Evolutionary conservation across 2,797 vertebrate genomes (phyloP).

Genomic region (Telmatherina bonti): DNA sequence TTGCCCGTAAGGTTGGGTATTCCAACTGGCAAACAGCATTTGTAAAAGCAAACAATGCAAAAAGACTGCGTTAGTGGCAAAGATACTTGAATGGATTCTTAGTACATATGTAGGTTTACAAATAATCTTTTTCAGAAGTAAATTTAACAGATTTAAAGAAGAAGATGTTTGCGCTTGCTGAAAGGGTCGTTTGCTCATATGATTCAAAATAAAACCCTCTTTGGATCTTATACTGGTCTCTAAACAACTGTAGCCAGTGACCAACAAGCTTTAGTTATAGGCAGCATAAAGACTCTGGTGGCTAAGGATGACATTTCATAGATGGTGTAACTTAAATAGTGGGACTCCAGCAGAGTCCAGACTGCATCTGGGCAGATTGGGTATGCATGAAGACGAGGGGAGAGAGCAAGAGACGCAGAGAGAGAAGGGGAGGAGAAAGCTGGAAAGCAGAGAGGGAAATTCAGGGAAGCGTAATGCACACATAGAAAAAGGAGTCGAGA

Average conservation of each 20-base stretch:
- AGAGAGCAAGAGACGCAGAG: conserved; percentile 19
- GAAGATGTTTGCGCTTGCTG: neutral
- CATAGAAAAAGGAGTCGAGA: conserved; percentile 54
- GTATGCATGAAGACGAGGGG: conserved; percentile 52
- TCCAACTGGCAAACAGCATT: neutral
- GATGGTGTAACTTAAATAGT: conserved; percentile 12
- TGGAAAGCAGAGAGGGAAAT: conserved; percentile 62
- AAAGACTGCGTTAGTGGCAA: neutral
- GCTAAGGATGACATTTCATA: conserved; percentile 55
- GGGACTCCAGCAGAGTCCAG: conserved; percentile 46
- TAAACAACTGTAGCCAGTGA: neutral
- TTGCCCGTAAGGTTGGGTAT: neutral
- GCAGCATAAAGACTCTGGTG: conserved; percentile 16
- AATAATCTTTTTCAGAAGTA: neutral
- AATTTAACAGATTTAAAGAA: neutral
- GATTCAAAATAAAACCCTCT: neutral
- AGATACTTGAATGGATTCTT: neutral
- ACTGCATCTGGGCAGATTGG: conserved; percentile 72
- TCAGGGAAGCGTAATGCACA: conserved; percentile 51
- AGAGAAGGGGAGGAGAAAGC: conserved; percentile 63
- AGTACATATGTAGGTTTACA: neutral
- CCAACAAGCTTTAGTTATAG: conserved; percentile 9
- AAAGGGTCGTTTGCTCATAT: neutral
- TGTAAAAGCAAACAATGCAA: neutral
- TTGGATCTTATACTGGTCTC: neutral